A percentile compares a stretch with the other conserved stretches of the same genome.
phyloP scores from a whole-genome alignment of 1,140 invertebrate species.

The Monochamus saltuarius region DNA sequence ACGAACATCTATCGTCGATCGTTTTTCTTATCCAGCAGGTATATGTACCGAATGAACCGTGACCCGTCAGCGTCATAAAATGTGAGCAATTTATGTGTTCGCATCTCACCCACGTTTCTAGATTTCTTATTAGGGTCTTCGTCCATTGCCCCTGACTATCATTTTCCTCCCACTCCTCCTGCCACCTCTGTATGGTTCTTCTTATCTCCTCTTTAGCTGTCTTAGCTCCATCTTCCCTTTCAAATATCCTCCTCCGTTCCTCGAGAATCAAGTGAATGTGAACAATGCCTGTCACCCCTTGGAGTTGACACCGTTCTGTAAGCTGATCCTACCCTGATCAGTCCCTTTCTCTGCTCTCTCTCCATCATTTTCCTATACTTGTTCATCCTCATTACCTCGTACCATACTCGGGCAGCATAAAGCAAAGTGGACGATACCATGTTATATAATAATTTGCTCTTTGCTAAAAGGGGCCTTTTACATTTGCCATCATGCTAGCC shows the following conservation, averaged over 20 bases:
- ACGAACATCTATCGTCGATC: too few species aligned
- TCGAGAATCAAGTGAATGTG: slow-evolving; percentile 16
- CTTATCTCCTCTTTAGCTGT: too few species aligned
- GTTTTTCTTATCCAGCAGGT: too few species aligned
- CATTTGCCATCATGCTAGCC: not conserved
- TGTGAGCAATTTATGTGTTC: too few species aligned
- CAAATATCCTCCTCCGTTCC: slow-evolving; percentile 2
- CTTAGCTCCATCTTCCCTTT: too few species aligned
- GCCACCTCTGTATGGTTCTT: too few species aligned
- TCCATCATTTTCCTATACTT: slow-evolving; percentile 16
- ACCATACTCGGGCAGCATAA: slow-evolving; percentile 28
- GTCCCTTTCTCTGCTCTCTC: slow-evolving; percentile 9
- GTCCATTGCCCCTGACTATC: too few species aligned
- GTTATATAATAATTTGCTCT: slow-evolving; percentile 7
- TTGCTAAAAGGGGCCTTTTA: not conserved
- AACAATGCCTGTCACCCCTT: slow-evolving; percentile 9
- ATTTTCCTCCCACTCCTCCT: too few species aligned
- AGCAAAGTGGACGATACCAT: slow-evolving; percentile 12
- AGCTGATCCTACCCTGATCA: slow-evolving; percentile 17
- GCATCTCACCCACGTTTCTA: too few species aligned
- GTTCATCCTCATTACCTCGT: slow-evolving; percentile 4
- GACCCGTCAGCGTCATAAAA: too few species aligned
- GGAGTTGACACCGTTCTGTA: slow-evolving; percentile 20
- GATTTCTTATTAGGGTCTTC: too few species aligned
- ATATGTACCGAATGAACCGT: too few species aligned